Evolutionary conservation across 1,140 invertebrate genomes (phyloP).

Genomic region (Ptiloglossa arizonensis): DNA sequence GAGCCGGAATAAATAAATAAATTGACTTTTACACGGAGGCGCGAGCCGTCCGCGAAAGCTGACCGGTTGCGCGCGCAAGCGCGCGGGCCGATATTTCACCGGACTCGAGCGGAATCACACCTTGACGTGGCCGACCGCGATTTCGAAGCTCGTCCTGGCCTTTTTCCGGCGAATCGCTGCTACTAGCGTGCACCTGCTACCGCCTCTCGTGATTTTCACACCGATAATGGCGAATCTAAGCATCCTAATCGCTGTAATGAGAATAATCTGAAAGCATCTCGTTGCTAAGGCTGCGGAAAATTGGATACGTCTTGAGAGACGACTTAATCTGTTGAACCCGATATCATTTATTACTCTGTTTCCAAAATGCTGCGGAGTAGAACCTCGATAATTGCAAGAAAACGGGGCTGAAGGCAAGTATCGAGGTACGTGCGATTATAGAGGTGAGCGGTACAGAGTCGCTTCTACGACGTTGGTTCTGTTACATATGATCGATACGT

Average conservation of each 20-base stretch:
- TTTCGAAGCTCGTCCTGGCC: not conserved
- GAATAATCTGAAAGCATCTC: not conserved
- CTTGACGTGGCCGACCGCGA: slow-evolving; percentile 62
- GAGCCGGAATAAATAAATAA: slow-evolving; percentile 72
- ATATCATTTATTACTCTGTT: too few species aligned
- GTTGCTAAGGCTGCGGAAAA: slow-evolving; percentile 8
- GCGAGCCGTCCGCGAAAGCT: slow-evolving; percentile 51
- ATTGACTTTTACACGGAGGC: slow-evolving; percentile 56
- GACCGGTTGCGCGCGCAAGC: slow-evolving; percentile 1
- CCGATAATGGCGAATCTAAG: slow-evolving; percentile 33
- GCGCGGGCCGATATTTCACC: slow-evolving; percentile 22
- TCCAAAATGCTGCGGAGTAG: too few species aligned
- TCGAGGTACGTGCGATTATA: too few species aligned
- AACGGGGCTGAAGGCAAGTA: too few species aligned
- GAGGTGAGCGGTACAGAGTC: too few species aligned
- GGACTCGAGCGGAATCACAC: slow-evolving; percentile 49
- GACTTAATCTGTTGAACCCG: too few species aligned
- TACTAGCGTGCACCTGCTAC: not conserved
- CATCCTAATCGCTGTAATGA: slow-evolving; percentile 30
- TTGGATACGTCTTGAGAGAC: not conserved
- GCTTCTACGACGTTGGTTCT: too few species aligned
- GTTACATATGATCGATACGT: too few species aligned
- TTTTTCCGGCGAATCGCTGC: slow-evolving; percentile 12
- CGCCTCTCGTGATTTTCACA: slow-evolving; percentile 26
- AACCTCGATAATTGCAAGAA: not conserved